These are phyloP conservation scores for Podarcis lilfordi DNA, from an alignment of 2,797 vertebrate species.

Conservation along the genomic window DNA sequence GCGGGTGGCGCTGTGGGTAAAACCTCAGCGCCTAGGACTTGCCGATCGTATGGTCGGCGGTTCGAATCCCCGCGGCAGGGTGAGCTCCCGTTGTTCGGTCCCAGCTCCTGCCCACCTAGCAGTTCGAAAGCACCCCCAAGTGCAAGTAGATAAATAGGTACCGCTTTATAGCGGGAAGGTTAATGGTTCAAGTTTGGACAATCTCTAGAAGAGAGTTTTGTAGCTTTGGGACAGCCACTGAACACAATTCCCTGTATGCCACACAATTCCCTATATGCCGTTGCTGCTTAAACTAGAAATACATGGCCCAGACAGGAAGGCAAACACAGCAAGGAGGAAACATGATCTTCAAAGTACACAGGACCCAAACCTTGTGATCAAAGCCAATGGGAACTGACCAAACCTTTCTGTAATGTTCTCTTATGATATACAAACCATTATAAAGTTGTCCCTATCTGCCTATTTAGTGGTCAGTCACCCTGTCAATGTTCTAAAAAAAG, in stretches of 20 bases:
- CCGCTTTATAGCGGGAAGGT: too few relatives aligned
- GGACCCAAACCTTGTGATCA: neutral
- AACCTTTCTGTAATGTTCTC: neutral
- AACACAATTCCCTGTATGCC: neutral
- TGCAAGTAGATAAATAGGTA: too few relatives aligned
- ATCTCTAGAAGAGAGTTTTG: neutral
- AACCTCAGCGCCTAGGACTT: too few relatives aligned
- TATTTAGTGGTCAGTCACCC: neutral
- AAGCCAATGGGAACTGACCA: neutral
- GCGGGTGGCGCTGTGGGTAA: too few relatives aligned
- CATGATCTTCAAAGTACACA: neutral
- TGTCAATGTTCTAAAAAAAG: neutral
- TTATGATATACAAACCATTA: neutral
- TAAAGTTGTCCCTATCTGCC: neutral
- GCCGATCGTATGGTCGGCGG: too few relatives aligned
- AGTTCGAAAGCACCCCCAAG: too few relatives aligned
- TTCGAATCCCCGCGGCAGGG: too few relatives aligned
- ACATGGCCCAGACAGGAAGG: neutral
- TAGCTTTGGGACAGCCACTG: neutral
- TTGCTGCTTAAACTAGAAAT: neutral
- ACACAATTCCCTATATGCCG: too few relatives aligned
- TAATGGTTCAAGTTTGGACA: neutral
- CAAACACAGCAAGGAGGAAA: neutral
- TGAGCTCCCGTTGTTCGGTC: too few relatives aligned
- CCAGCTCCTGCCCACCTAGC: too few relatives aligned